These are phyloP conservation scores for Anthophora plumipes DNA, from an alignment of 2,888 invertebrate species.

Conservation along the genomic window DNA sequence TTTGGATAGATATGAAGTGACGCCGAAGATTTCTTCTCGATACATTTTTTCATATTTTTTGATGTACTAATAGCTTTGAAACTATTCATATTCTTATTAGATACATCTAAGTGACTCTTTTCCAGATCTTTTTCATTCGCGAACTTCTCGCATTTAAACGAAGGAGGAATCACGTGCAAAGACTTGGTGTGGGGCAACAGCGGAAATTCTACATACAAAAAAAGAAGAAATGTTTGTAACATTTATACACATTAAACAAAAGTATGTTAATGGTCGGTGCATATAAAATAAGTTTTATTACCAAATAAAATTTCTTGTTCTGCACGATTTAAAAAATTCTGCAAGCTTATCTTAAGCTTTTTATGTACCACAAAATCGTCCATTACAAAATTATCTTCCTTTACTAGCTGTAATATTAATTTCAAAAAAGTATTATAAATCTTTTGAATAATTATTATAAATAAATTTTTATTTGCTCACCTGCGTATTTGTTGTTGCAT, in stretches of 20 bases:
- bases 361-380: conserved; percentile 63
- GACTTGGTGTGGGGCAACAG: conserved; percentile 54
- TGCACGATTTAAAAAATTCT: conserved; percentile 71
- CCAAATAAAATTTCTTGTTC: conserved; percentile 52
- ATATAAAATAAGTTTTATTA: conserved; percentile 38
- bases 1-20: conserved; percentile 31
- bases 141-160: conserved; percentile 35
- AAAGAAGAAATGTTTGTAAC: conserved; percentile 23
- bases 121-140: conserved; percentile 37
- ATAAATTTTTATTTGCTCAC: conserved; percentile 28
- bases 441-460: neutral
- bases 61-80: neutral
- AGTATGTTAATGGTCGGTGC: conserved; percentile 11
- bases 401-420: conserved; percentile 24
- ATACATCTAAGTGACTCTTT: conserved; percentile 29
- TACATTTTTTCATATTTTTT: conserved; percentile 10
- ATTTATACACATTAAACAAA: conserved; percentile 26
- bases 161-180: conserved; percentile 1
- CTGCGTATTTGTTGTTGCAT: conserved; percentile 25
- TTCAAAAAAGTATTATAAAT: conserved; percentile 1
- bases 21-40: conserved; percentile 9
- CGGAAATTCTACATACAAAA: conserved; percentile 53
- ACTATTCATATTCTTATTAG: neutral
- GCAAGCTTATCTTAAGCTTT: conserved; percentile 70
- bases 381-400: conserved; percentile 11